Evolutionary conservation across 1,140 invertebrate species (phyloP), one percentile per base, ranked within the genome.

Genomic region (Drosophila lacertosa): DNA sequence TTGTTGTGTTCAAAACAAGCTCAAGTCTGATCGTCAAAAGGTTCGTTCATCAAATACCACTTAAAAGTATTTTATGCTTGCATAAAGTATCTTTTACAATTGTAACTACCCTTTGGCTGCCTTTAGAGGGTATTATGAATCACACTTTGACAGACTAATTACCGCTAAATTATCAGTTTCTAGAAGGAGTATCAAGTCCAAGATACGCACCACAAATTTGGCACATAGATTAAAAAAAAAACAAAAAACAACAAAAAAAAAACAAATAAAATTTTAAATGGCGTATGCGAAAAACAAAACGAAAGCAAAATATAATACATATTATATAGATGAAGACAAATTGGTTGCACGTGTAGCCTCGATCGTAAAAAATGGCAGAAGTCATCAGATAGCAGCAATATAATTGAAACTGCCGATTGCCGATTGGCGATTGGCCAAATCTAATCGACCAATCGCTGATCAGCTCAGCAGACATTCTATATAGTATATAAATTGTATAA

Each of bases 321-420:
- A 29, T 24, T 20, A 24, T 45, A 20, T 45, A 22, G 9, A 45
- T 45, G 3, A 18, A 33, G 15, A 26, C 10, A 54, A 71, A 55
- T 48, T 32, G 26, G 29, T 22, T 60, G 68, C 77, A 77, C 72
- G 77, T 81, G 77, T 81, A 59, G 77, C 77, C 50, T n/a, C 10
- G 13, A 67, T 55, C 29, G 54, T 74, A 68, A 35, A 37, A 39
- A 48, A 26, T 40, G 45, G 64, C 42, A 44, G 42, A 20, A 11
- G 39, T 42, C 10, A 20, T 3, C 10, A 29, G 32, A 13, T 18
- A n/a, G 15, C 15, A 32, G 15, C 10, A 40, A 40, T n/a, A 10
- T 68, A 78, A n/a, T n/a, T 78, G 54, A 73, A 58, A 59, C 58
- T n/a, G n/a, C n/a, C n/a, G n/a, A n/a, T n/a, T n/a, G n/a, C n/a